A percentile compares a stretch with the other conserved stretches of the same genome.
Evolutionary conservation across 2,888 invertebrate species (phyloP).

Genomic region (Dryocosmus kuriphilus): DNA sequence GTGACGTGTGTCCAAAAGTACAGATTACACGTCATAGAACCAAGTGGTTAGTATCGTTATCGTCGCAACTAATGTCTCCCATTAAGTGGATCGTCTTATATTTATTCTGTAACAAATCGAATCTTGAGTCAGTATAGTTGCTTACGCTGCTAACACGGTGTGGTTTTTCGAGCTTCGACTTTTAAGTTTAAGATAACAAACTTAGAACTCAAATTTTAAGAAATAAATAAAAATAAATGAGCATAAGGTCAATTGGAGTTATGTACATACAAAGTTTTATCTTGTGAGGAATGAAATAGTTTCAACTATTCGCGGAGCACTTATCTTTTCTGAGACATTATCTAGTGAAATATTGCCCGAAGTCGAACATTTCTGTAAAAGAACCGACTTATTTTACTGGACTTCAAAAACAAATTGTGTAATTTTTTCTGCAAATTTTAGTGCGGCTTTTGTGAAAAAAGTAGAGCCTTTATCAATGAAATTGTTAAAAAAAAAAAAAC

Average conservation of each 20-base stretch:
- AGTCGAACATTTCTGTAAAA: background rate
- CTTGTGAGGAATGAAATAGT: background rate
- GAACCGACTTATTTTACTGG: background rate
- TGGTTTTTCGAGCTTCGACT: background rate
- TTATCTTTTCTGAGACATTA: background rate
- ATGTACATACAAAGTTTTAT: too few relatives aligned
- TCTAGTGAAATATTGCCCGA: background rate
- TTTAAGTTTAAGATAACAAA: background rate
- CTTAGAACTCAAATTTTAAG: background rate
- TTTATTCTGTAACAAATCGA: constrained; percentile 2
- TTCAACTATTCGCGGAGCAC: background rate
- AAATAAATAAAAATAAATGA: background rate
- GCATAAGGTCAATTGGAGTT: background rate
- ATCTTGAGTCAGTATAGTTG: constrained; percentile 4
- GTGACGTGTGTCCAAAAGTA: constrained; percentile 17
- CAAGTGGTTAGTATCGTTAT: constrained; percentile 24
- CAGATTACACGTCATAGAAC: constrained; percentile 31
- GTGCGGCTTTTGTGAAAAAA: background rate
- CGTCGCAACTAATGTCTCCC: background rate
- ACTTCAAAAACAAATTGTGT: background rate
- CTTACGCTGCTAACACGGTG: constrained; percentile 15
- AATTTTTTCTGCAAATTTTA: background rate
- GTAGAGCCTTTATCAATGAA: background rate
- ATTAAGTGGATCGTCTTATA: background rate
- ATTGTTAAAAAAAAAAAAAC: background rate